Percentiles rank a stretch among this genome's conserved stretches.
Evolutionary conservation across 1,140 invertebrate species (phyloP).

Genomic region (Macrotrachela quadricornifera): DNA sequence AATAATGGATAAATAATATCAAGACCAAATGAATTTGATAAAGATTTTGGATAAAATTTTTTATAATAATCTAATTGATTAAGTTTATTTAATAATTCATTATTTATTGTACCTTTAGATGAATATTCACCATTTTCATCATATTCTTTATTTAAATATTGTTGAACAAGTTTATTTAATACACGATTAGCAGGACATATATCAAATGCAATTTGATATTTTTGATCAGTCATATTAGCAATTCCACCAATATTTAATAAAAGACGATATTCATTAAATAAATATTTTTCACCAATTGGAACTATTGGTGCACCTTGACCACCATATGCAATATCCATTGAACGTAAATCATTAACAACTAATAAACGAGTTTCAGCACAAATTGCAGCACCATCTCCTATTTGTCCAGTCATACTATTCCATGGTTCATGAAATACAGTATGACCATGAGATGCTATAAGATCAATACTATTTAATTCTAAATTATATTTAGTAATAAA

Average conservation of each 20-base stretch:
- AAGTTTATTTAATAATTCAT: no score
- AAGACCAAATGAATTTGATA: no score
- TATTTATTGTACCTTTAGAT: no score
- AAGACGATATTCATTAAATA: conserved; percentile 16
- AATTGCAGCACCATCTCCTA: conserved; percentile 21
- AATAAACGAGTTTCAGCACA: conserved; percentile 14
- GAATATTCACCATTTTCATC: no score
- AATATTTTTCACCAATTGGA: conserved; percentile 17
- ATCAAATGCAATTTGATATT: neutral
- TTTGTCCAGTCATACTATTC: conserved; percentile 16
- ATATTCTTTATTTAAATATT: no score
- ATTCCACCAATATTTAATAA: conserved; percentile 25
- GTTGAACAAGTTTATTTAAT: no score
- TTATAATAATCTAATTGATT: no score
- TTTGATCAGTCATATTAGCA: conserved; percentile 17
- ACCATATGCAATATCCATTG: conserved; percentile 20
- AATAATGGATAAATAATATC: no score
- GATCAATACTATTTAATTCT: conserved; percentile 12
- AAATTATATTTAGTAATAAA: neutral
- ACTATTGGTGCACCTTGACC: conserved; percentile 24
- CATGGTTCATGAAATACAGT: conserved; percentile 22
- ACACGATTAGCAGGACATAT: neutral
- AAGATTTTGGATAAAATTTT: no score
- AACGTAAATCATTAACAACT: conserved; percentile 14
- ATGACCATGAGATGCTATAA: conserved; percentile 21